Evolutionary conservation across 2,113 vertebrate genomes (phyloP).

Genomic region (Rhagologus leucostigma): DNA sequence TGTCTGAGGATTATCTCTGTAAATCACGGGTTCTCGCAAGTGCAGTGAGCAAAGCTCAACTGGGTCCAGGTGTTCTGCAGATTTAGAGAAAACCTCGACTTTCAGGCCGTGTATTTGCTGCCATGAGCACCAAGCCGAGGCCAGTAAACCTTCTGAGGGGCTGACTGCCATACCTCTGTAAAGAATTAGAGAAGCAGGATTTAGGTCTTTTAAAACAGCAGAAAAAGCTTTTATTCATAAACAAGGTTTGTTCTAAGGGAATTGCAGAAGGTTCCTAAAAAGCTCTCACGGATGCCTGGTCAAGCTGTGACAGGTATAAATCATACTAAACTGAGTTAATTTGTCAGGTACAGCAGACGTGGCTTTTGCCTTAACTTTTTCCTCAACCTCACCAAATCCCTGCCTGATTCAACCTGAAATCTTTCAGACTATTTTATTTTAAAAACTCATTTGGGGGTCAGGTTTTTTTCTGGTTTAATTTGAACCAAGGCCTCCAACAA

Average conservation of each 20-base stretch:
- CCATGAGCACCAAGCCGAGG: neutral
- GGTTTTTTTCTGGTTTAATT: neutral
- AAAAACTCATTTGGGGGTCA: neutral
- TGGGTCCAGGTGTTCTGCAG: constrained; percentile 41
- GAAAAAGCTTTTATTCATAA: neutral
- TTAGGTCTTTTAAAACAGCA: neutral
- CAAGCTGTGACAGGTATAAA: neutral
- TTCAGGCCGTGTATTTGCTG: neutral
- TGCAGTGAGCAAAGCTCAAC: neutral
- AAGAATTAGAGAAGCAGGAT: neutral
- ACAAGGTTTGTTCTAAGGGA: neutral
- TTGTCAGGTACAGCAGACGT: neutral
- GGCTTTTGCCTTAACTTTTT: neutral
- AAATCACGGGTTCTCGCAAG: neutral
- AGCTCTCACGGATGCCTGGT: neutral
- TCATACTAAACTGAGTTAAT: neutral
- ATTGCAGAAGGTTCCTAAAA: neutral
- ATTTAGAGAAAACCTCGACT: neutral
- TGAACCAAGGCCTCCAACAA: neutral
- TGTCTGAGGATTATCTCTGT: constrained; percentile 50
- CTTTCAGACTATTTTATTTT: neutral
- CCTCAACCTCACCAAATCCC: neutral
- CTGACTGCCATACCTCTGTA: fast-evolving
- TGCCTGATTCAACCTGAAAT: neutral
- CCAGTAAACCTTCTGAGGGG: neutral